These are phyloP conservation scores for Balaenoptera acutorostrata DNA, from an alignment of 2,113 vertebrate species.

Conservation along the genomic window DNA sequence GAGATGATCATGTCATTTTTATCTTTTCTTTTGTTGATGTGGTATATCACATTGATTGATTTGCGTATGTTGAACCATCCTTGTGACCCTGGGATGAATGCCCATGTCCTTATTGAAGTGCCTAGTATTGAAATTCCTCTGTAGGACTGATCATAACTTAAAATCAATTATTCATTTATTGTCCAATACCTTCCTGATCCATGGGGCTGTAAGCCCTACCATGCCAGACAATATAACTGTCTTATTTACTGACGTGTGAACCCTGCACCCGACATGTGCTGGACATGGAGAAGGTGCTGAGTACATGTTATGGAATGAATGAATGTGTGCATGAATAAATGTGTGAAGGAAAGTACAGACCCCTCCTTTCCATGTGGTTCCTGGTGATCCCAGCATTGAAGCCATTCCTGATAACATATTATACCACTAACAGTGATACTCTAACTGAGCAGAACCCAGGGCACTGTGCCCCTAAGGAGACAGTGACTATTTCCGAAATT, in stretches of 20 bases:
- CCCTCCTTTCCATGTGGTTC: too few species aligned
- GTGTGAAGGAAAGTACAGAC: not conserved
- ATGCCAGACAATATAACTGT: not conserved
- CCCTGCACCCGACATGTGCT: not conserved
- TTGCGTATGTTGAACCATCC: too few species aligned
- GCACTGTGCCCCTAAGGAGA: not conserved
- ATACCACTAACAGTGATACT: not conserved
- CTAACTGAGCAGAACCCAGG: not conserved
- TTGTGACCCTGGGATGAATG: too few species aligned
- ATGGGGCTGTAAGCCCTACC: not conserved
- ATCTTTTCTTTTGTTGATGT: too few species aligned
- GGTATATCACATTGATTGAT: too few species aligned
- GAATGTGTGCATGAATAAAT: not conserved
- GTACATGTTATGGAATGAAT: not conserved
- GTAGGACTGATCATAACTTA: not conserved
- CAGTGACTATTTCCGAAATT: not conserved
- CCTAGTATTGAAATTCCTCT: not conserved
- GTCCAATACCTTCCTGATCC: not conserved
- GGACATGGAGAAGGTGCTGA: not conserved
- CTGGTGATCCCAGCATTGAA: not conserved
- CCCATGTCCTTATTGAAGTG: not conserved
- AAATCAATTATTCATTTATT: not conserved
- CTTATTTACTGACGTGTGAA: not conserved
- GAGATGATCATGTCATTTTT: too few species aligned
- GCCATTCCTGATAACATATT: too few species aligned